Evolutionary conservation across 2,888 invertebrate genomes (phyloP).

Genomic region (Pyrocoelia pectoralis): DNA sequence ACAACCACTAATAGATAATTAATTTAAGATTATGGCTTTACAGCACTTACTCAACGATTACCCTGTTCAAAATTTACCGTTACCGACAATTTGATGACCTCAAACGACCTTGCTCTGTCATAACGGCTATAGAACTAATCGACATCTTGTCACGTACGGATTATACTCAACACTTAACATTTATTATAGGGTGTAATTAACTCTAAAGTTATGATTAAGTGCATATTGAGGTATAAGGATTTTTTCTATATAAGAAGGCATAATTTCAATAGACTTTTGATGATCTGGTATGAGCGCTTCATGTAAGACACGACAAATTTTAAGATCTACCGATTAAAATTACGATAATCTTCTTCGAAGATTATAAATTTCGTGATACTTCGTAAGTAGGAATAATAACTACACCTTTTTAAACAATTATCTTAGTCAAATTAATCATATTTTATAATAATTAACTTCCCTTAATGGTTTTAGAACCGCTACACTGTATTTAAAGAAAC

Average conservation of each 20-base stretch:
- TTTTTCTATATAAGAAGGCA: neutral
- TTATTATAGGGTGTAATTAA: conserved; percentile 27
- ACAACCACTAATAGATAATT: conserved; percentile 32
- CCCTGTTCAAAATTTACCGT: conserved; percentile 41
- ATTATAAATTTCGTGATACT: too few relatives aligned
- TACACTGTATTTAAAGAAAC: too few relatives aligned
- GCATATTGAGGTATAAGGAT: conserved; percentile 9
- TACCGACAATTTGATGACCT: conserved; percentile 44
- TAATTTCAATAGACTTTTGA: neutral
- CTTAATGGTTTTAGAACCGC: too few relatives aligned
- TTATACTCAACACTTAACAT: conserved; percentile 33
- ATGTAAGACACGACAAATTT: too few relatives aligned
- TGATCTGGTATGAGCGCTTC: neutral
- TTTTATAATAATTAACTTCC: too few relatives aligned
- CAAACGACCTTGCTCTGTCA: conserved; percentile 32
- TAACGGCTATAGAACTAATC: conserved; percentile 35
- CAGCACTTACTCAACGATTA: conserved; percentile 30
- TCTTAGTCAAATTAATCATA: too few relatives aligned
- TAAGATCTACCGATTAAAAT: too few relatives aligned
- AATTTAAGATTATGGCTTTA: conserved; percentile 36
- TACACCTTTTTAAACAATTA: too few relatives aligned
- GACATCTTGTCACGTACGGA: conserved; percentile 39
- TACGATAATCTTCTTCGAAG: too few relatives aligned
- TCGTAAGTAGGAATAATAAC: too few relatives aligned
- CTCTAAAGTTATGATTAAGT: conserved; percentile 22